Conservation (phyloP, 2,113 vertebrate species). For the Atherinomorus stipes region DNA sequence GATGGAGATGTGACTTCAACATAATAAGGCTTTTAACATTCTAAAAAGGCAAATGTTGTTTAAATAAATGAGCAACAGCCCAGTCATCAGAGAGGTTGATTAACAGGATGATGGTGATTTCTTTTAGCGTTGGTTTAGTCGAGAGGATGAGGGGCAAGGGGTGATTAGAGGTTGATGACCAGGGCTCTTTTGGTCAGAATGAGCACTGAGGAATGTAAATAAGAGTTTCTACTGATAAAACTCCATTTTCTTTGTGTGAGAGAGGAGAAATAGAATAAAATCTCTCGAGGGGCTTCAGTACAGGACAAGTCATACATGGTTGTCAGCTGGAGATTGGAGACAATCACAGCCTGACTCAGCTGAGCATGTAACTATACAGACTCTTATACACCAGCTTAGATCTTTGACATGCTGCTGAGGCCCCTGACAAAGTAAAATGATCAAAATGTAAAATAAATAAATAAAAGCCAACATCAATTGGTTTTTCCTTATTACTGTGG, state of each 20-base stretch:
- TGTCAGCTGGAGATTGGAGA: constrained; percentile 3
- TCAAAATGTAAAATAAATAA: too few relatives aligned
- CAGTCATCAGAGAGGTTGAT: constrained; percentile 67
- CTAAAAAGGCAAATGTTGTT: constrained; percentile 38
- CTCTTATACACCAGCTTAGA: too few relatives aligned
- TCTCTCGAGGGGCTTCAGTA: constrained; percentile 17
- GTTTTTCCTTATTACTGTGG: too few relatives aligned
- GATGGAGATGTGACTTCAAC: constrained; percentile 43
- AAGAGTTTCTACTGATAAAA: not conserved
- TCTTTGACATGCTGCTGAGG: too few relatives aligned
- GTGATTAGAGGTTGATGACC: constrained; percentile 22
- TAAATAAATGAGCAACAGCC: constrained; percentile 43
- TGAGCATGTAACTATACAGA: too few relatives aligned
- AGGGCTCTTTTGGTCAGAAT: not conserved
- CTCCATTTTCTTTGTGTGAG: constrained; percentile 11
- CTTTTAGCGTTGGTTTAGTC: constrained; percentile 6
- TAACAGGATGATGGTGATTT: constrained; percentile 36
- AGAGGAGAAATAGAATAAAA: not conserved
- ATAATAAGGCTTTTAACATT: constrained; percentile 56
- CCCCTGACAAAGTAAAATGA: too few relatives aligned
- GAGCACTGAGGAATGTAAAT: constrained; percentile 5
- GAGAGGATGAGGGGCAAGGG: constrained; percentile 7
- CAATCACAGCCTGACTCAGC: too few relatives aligned
- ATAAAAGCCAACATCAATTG: too few relatives aligned
- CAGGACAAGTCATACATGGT: constrained; percentile 6